phyloP scores from a whole-genome alignment of 92 coral and sea anemone species.

The Zoanthus sociatus region DNA sequence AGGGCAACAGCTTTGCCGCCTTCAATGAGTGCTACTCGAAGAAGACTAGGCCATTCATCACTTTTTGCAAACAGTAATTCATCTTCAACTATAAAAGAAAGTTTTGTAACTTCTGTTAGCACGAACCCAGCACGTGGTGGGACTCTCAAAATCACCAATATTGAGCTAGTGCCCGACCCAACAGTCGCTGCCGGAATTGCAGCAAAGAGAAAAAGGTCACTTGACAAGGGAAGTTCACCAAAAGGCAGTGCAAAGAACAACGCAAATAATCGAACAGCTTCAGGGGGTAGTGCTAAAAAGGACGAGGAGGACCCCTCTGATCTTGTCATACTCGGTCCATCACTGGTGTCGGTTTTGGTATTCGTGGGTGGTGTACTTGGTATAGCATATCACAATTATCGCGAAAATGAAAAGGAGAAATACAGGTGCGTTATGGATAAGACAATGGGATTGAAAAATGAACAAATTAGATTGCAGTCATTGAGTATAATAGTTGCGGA shows the following conservation, averaged over 20 bases:
- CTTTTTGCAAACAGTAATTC: not conserved
- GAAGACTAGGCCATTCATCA: not conserved
- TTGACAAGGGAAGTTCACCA: not conserved
- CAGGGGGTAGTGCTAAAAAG: conserved; percentile 4
- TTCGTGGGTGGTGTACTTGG: conserved; percentile 81
- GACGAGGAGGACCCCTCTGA: conserved; percentile 70
- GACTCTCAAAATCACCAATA: not conserved
- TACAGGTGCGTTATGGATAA: conserved; percentile 62
- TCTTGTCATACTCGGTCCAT: conserved; percentile 79
- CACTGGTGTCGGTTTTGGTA: conserved; percentile 79
- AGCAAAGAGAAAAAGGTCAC: not conserved
- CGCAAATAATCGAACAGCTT: conserved; percentile 4
- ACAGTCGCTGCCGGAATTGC: not conserved
- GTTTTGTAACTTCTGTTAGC: not conserved
- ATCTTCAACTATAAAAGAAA: not conserved
- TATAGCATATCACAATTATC: conserved; percentile 89
- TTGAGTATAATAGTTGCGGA: too few relatives aligned
- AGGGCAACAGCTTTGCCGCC: conserved; percentile 7
- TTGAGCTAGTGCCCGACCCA: not conserved
- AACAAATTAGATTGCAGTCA: too few relatives aligned
- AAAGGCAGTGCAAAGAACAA: not conserved
- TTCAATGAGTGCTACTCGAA: not conserved
- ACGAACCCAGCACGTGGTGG: not conserved
- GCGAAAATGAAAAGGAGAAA: conserved; percentile 70
- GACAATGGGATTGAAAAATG: too few relatives aligned